These are phyloP conservation scores for human DNA, from an alignment of 2,113 vertebrate species.

Conservation along the genomic window GRCh38 chr4:3833001-3833500, in stretches of 20 bases:
- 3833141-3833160: background rate
- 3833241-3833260: background rate
- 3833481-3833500: background rate
- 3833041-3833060: fast-evolving
- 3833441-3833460: background rate
- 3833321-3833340: background rate
- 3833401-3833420: background rate
- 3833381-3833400: background rate
- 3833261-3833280: background rate
- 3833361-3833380: background rate
- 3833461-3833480: fast-evolving
- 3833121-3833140: too few species aligned
- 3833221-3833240: background rate
- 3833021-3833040: background rate
- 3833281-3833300: background rate
- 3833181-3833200: background rate
- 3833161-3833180: background rate
- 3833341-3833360: background rate
- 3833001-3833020: fast-evolving
- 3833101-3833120: too few species aligned
- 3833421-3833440: background rate
- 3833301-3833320: background rate
- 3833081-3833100: too few species aligned
- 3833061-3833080: background rate
- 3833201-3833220: background rate